Base-by-base conservation (phyloP, 1,140 invertebrate species). In the Rhizoglyphus robini region DNA sequence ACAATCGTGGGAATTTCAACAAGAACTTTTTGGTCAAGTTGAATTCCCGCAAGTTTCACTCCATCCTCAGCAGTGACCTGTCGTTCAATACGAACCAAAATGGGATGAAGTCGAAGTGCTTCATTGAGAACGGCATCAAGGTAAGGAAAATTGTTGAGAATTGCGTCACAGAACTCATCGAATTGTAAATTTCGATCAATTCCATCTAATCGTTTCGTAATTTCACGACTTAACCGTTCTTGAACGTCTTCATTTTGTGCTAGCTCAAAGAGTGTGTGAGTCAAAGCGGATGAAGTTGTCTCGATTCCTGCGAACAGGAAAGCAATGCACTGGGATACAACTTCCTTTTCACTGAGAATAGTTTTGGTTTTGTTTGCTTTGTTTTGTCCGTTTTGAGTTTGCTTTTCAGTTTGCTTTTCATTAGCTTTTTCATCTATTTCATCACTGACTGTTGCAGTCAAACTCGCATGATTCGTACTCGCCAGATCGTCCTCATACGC, bases 301-400 rank as follows among this genome's bases (percentile, higher is more conserved):
- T 77, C 83, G 68, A 81, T 85, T 1, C 83, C 84, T 64, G 81
- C 85, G 1, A 79, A 73, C 67, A 86, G 83, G 69, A 87, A 87
- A 5, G 83, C 38, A 1, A 82, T 74, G 0, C 81, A 79, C 68
- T 86, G 83, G 0, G 82, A 80, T 1, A 83, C 75, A 11, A 89
- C 11, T 27, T 63, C 61, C 25, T 46, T 78, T 30, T 83, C 82
- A 1, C 76, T 77, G 5, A 31, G 4, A 2, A 11, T 41, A 11
- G 8, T 41, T 18, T 41, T 41, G 8, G 36, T 41, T 41, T 41
- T 41, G 8, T 11, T 41, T 41, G 36, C n/a, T n/a, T 11, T 41
- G 36, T 11, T n/a, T n/a, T n/a, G n/a, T n/a, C n/a, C n/a, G n/a
- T n/a, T n/a, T n/a, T n/a, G n/a, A n/a, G n/a, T n/a, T n/a, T n/a